Conservation (phyloP, 2,888 invertebrate genomes). For the Eurytoma californica region DNA sequence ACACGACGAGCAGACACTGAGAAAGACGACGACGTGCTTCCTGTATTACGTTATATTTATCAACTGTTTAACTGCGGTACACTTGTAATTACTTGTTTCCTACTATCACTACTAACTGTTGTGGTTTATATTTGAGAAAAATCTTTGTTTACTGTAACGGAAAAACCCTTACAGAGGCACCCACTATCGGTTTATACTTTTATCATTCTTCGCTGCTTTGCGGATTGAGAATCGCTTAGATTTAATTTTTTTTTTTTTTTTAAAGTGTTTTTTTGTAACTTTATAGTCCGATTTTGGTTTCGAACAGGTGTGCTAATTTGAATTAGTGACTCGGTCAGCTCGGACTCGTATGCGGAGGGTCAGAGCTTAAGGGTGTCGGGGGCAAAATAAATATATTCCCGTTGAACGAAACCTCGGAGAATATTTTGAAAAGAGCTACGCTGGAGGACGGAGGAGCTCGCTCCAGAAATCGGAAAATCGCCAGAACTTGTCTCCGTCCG, state of each 20-base stretch:
- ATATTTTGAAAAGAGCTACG: conserved; percentile 73
- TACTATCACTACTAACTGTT: conserved; percentile 73
- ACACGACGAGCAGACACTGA: conserved; percentile 71
- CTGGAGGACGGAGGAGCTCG: conserved; percentile 61
- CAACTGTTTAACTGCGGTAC: conserved; percentile 60
- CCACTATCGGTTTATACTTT: conserved; percentile 65
- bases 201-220: background rate
- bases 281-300: too few relatives aligned
- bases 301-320: conserved; percentile 28
- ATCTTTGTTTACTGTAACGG: conserved; percentile 73
- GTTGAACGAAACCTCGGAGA: conserved; percentile 68
- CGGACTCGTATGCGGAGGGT: conserved; percentile 71
- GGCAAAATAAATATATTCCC: conserved; percentile 70
- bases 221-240: background rate
- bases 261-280: background rate
- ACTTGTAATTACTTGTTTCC: conserved; percentile 72
- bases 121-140: conserved; percentile 74
- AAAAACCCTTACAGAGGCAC: conserved; percentile 75
- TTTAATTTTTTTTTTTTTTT: background rate
- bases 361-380: conserved; percentile 58
- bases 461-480: conserved; percentile 50
- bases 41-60: conserved; percentile 60
- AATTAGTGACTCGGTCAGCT: conserved; percentile 62
- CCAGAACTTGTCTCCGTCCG: conserved; percentile 57
- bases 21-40: conserved; percentile 71